Evolutionary conservation across 2,113 vertebrate species (phyloP), one percentile per base, ranked within the genome.

Genomic region (Diadophis punctatus): DNA sequence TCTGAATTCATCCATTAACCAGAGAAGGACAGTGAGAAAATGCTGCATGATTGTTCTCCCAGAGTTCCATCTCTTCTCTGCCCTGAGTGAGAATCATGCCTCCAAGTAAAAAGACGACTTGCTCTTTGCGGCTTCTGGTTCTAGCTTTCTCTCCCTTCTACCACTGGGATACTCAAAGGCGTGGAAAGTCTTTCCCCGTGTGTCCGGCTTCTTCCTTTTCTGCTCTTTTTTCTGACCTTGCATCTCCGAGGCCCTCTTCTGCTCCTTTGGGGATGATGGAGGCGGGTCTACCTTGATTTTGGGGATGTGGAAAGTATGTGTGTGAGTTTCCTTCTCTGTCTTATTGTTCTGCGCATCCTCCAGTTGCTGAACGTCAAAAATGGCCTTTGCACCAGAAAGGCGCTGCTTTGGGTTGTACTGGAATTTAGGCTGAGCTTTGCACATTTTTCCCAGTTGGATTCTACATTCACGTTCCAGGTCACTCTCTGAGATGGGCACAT

Each of bases 131-230:
- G 49, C 92, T 0, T 89, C 91, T 52, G 88, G 96, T 5, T 93
- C 1, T 51, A 2, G 23, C 60, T 10, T 30, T 68, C 55, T 2
- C 87, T 90, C 5, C 49, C n/a, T 18, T 68, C 48, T 86, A 3
- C 4, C 23, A 7, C 11, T 30, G 22, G 90, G 39, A 2, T 86
- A 92, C 48, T 93, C 96, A 43, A 97, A 96, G 52, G 94, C 96
- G 0, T 98, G 98, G 93, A 98, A 98, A 94, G 98, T 97, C 96
- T 98, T 98, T 39, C 98, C 98, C 6, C 97, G 98, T 0, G 97
- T 98, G 93, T 98, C 97, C 0, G 97, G 97, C 93, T 98, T 98
- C 95, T 90, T 97, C 93, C 97, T 98, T 49, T 97, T 96, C 2
- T 90, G 95, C 0, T 93, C 95, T 80, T n/a, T 96, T 86, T 96